Conservation (phyloP, 2,888 invertebrate genomes). For the Blastobasis adustella region DNA sequence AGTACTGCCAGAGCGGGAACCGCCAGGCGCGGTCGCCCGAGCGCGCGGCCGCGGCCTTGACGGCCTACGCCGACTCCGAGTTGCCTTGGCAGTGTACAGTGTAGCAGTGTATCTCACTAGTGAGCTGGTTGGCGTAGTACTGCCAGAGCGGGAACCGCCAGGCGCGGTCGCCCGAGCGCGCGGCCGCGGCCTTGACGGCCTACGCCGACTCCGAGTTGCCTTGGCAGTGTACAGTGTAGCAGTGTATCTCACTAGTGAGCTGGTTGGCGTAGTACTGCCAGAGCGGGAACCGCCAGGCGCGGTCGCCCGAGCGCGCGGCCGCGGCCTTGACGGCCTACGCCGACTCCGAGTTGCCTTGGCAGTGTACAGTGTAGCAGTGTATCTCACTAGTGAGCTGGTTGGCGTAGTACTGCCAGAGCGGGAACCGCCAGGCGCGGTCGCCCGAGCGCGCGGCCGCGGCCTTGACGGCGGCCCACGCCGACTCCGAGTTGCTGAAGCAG, state of each 20-base stretch:
- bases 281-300: conserved; percentile 48
- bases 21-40: conserved; percentile 89
- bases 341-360: neutral
- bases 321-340: neutral
- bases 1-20: conserved; percentile 84
- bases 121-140: conserved; percentile 77
- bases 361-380: neutral
- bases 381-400: conserved; percentile 64
- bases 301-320: neutral
- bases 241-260: conserved; percentile 50
- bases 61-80: conserved; percentile 76
- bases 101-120: conserved; percentile 27
- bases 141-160: conserved; percentile 88
- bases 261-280: conserved; percentile 80
- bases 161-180: conserved; percentile 82
- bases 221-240: too few relatives aligned
- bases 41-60: conserved; percentile 77
- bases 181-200: conserved; percentile 78
- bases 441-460: conserved; percentile 80
- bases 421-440: conserved; percentile 88
- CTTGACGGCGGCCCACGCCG: conserved; percentile 77
- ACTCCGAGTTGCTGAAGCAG: conserved; percentile 79
- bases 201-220: conserved; percentile 77
- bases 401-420: conserved; percentile 82
- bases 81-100: conserved; percentile 41